Conservation (phyloP, 2,113 vertebrate genomes). For the Corythaixoides concolor region DNA sequence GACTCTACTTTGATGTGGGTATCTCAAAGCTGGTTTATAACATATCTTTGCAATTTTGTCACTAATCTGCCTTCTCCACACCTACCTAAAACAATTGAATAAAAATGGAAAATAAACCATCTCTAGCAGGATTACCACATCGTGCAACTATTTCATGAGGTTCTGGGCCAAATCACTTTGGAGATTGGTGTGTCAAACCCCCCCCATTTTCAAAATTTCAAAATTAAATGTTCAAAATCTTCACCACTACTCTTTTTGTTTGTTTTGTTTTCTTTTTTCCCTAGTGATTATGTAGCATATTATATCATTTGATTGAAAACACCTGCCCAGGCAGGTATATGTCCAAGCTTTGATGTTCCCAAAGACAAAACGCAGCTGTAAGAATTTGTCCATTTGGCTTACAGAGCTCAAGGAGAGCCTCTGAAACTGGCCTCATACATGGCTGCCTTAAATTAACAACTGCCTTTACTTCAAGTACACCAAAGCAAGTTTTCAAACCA, state of each 20-base stretch:
- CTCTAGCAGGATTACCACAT: not conserved
- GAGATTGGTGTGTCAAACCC: not conserved
- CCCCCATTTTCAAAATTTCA: not conserved
- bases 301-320: not conserved
- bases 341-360: not conserved
- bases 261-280: accelerated
- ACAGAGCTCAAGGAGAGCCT: not conserved
- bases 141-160: not conserved
- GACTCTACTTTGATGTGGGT: not conserved
- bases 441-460: not conserved
- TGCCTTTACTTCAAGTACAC: not conserved
- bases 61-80: not conserved
- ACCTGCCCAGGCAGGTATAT: not conserved
- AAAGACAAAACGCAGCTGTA: not conserved
- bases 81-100: not conserved
- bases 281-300: not conserved
- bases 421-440: not conserved
- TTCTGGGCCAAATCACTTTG: not conserved
- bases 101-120: not conserved
- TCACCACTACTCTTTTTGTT: not conserved
- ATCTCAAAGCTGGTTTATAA: conserved; percentile 10
- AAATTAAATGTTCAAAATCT: not conserved
- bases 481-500: not conserved
- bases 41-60: not conserved
- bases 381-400: not conserved